Conservation (phyloP, 2,797 vertebrate genomes). For the Amblyraja radiata region DNA sequence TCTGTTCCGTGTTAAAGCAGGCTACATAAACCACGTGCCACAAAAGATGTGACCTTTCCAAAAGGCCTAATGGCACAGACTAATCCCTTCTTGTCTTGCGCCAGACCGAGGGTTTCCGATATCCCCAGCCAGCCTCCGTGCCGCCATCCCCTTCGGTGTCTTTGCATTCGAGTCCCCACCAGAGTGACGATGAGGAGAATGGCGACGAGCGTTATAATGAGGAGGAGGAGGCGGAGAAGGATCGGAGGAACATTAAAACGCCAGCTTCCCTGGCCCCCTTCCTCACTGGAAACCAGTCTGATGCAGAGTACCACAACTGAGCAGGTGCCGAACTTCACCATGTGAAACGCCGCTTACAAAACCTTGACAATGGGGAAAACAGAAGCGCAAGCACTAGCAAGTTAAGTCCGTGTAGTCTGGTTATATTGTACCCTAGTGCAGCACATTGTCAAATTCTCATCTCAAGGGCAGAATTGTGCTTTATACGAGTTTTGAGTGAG, state of each 20-base stretch:
- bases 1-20: not conserved
- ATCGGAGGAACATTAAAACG: constrained; percentile 80
- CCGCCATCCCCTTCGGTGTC: constrained; percentile 83
- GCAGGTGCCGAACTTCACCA: not conserved
- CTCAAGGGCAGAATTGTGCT: not conserved
- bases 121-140: constrained; percentile 79
- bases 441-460: not conserved
- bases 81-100: not conserved
- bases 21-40: not conserved
- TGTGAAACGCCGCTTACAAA: not conserved
- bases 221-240: constrained; percentile 82
- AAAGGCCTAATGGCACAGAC: not conserved
- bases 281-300: constrained; percentile 61
- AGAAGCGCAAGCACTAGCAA: not conserved
- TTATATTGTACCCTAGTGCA: not conserved
- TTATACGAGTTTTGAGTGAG: not conserved
- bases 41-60: not conserved
- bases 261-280: constrained; percentile 60
- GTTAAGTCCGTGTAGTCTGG: not conserved
- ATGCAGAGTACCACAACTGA: constrained; percentile 70
- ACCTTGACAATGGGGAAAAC: not conserved
- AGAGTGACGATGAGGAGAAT: constrained; percentile 71
- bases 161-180: constrained; percentile 74
- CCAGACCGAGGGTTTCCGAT: constrained; percentile 82
- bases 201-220: constrained; percentile 76